phyloP scores from a whole-genome alignment of 2,797 vertebrate genomes.

The Meriones psammophilus region DNA sequence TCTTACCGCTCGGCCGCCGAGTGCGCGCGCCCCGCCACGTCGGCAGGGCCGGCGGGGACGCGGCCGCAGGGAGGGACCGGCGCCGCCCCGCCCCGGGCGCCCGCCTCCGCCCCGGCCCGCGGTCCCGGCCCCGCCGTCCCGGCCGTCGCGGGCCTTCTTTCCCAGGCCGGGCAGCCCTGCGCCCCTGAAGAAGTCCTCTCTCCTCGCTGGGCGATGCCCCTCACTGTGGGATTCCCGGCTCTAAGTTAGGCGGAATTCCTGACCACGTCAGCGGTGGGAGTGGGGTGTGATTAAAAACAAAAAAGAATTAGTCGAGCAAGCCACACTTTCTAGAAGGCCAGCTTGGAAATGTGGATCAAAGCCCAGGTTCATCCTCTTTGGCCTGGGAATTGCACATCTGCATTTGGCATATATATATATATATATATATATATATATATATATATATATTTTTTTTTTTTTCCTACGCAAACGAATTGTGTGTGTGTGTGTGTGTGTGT shows the following conservation, averaged over 20 bases:
- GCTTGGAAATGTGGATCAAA: constrained; percentile 5
- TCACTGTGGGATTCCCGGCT: not conserved
- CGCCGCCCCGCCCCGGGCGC: too few species aligned
- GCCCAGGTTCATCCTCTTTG: not conserved
- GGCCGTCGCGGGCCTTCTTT: too few species aligned
- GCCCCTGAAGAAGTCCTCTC: not conserved
- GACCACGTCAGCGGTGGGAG: too few species aligned
- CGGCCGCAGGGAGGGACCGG: constrained; percentile 63
- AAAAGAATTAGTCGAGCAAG: not conserved
- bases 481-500: not conserved
- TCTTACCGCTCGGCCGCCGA: constrained; percentile 87
- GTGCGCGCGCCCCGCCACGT: constrained; percentile 89
- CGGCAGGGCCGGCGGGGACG: constrained; percentile 84
- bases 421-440: not conserved
- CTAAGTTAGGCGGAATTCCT: not conserved
- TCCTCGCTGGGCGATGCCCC: too few species aligned
- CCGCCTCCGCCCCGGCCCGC: too few species aligned
- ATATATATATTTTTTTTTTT: not conserved
- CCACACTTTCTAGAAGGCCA: not conserved
- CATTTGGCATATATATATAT: not conserved
- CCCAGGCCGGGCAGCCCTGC: too few species aligned
- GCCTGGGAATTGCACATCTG: not conserved
- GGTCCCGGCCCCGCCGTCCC: too few species aligned
- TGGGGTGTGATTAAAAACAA: not conserved
- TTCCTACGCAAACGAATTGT: not conserved